Base-by-base conservation (phyloP, 2,113 vertebrate species). In the Misgurnus anguillicaudatus region DNA sequence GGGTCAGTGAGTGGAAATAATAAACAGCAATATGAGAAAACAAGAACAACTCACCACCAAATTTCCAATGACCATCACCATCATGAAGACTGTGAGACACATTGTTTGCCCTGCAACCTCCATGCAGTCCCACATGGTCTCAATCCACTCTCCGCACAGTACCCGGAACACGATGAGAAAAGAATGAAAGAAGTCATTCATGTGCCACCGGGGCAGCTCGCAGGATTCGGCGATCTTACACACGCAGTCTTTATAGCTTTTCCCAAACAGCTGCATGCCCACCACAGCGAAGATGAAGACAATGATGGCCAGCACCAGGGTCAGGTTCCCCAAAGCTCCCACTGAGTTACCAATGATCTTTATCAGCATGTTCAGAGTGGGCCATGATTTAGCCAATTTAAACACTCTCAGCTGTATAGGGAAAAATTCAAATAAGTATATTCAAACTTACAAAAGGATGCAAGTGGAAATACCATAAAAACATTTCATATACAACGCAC, bases 51-150 rank as follows among this genome's bases (percentile, higher is more conserved):
- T 96, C 89, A 99, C 98, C 96, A 99, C 98, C 82, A 99, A 84
- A 87, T 99, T 99, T 85, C 98, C 97, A 67, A 99, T 99, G 84
- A 99, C 98, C 98, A 99, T 99, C 89, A 99, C 98, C 97, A 98
- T 99, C 98, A 99, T 97, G 90, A 99, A 99, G 90, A 99, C 97
- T 17, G 85, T 96, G 85, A 99, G 92, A 87, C 98, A 99, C 97
- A 99, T 99, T 83, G 89, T 90, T 91, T 99, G 97, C 83, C 97
- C 98, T 0, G 98, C 97, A 79, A 99, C 98, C 87, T 99, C 97
- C 98, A 99, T 99, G 84, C 98, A 99, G 91, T 99, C 97, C 98
- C 97, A 99, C 98, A 99, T 99, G 89, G 98, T 98, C 91, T 99
- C 97, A 77, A 99, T 99, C 98, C 98, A 99, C 84, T 99, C 97